phyloP scores from a whole-genome alignment of 1,140 invertebrate species.

The Bombus soroeensis region DNA sequence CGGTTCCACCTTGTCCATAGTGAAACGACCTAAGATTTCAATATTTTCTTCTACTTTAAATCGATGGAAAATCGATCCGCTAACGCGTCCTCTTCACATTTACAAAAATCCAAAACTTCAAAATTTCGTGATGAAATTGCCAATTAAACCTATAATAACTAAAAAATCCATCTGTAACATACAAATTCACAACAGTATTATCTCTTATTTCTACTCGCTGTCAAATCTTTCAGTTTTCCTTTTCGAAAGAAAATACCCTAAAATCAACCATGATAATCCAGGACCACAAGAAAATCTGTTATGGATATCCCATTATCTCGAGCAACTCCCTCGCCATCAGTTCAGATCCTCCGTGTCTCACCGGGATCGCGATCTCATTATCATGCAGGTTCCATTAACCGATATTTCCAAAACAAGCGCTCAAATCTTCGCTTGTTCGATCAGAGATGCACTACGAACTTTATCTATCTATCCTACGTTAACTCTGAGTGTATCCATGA shows the following conservation, averaged over 20 bases:
- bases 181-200: not conserved
- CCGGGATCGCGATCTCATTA: not conserved
- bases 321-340: not conserved
- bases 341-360: not conserved
- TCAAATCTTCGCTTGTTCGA: slow-evolving; percentile 18
- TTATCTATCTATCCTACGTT: slow-evolving; percentile 28
- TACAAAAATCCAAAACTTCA: not conserved
- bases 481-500: slow-evolving; percentile 67
- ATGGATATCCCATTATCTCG: not conserved
- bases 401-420: slow-evolving; percentile 29
- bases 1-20: not conserved
- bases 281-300: not conserved
- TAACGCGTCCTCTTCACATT: no score
- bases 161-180: not conserved
- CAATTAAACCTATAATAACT: not conserved
- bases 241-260: not conserved
- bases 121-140: not conserved
- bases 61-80: not conserved
- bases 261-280: not conserved
- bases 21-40: not conserved
- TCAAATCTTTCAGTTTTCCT: not conserved
- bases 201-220: not conserved
- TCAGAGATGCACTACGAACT: not conserved
- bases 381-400: not conserved
- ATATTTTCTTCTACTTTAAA: not conserved